Conservation (phyloP, 2,888 invertebrate species). For the Muscina levida region DNA sequence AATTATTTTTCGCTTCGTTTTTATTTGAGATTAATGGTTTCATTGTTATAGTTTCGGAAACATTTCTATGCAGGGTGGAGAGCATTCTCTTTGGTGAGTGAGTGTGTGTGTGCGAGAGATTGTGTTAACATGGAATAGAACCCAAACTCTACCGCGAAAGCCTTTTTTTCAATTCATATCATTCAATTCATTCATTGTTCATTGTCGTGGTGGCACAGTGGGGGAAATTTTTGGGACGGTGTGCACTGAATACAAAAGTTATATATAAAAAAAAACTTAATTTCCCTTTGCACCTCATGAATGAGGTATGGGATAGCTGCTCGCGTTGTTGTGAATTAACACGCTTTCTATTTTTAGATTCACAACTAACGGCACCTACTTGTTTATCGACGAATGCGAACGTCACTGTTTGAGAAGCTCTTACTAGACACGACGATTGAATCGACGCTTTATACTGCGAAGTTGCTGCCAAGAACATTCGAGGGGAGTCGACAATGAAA, state of each 20-base stretch:
- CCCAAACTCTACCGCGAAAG: neutral
- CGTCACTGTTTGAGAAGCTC: no score
- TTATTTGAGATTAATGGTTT: conserved; percentile 65
- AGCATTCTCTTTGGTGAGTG: neutral
- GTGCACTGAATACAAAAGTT: conserved; percentile 11
- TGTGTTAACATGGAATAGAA: conserved; percentile 10
- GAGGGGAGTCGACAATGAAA: no score
- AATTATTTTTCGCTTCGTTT: conserved; percentile 47
- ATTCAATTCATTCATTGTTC: conserved; percentile 58
- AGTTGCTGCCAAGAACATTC: no score
- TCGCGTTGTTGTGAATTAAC: no score
- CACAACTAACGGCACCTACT: no score
- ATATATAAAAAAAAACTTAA: no score
- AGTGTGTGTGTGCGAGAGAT: neutral
- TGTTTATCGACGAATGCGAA: no score
- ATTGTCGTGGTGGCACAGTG: conserved; percentile 41
- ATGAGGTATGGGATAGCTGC: no score
- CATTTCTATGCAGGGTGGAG: conserved; percentile 1
- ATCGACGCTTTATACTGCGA: no score
- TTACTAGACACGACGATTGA: no score
- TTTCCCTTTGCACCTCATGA: no score
- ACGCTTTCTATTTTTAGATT: no score
- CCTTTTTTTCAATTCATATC: conserved; percentile 53
- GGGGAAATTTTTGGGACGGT: conserved; percentile 30
- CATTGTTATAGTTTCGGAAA: conserved; percentile 58